phyloP scores from a whole-genome alignment of 2,797 vertebrate species.

The Artibeus jamaicensis region DNA sequence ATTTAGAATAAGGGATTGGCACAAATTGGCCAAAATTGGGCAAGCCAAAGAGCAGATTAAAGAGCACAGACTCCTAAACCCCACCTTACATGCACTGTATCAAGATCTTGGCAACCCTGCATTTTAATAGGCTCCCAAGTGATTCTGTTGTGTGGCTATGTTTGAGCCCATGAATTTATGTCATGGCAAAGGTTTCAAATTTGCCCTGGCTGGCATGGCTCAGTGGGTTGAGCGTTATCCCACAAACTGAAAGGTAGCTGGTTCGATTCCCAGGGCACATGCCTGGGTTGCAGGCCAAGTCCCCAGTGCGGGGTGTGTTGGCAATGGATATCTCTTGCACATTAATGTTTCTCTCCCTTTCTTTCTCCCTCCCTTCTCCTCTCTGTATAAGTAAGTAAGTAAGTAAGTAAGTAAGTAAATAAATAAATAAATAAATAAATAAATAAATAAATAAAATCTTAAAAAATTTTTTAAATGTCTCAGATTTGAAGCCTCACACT shows the following conservation, averaged over 20 bases:
- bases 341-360: no score
- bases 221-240: no score
- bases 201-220: not conserved
- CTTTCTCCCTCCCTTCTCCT: no score
- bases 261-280: no score
- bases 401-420: no score
- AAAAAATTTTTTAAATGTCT: not conserved
- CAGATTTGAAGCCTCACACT: not conserved
- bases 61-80: not conserved
- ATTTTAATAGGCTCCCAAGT: not conserved
- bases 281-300: no score
- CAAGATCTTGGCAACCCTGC: not conserved
- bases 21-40: not conserved
- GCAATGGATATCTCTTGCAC: no score
- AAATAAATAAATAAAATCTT: no score
- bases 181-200: not conserved
- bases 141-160: not conserved
- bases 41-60: not conserved
- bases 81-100: not conserved
- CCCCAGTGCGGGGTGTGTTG: no score
- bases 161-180: not conserved
- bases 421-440: no score
- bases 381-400: no score
- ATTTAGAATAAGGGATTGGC: not conserved
- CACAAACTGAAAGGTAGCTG: no score